Base-by-base conservation (phyloP, 2,797 vertebrate species). In the Phrynocephalus vlangalii region DNA sequence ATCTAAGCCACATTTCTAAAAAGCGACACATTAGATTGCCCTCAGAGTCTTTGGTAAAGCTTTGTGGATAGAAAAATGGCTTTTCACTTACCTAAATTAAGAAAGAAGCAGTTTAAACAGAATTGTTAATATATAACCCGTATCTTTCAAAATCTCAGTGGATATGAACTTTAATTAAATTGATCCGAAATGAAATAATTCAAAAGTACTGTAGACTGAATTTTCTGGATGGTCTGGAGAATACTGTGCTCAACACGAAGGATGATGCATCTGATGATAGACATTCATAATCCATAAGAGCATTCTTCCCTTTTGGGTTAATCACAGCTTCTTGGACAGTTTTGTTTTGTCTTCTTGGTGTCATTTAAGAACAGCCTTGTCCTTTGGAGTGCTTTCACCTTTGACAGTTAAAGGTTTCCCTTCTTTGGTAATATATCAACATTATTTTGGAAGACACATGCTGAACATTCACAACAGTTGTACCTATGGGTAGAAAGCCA, bases 301-400 rank as follows among this genome's bases (percentile, higher is more conserved):
- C 71, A 68, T 70, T 85, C 60, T 68, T n/a, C n/a, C 83, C 79
- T 85, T 8, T 82, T 81, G 83, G 78, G 78, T 88, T 77, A 71
- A 76, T 82, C 20, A 75, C 87, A 76, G 48, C 83, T 85, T 77
- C 83, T 22, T 78, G 56, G 77, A 88, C 81, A 79, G 83, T 82
- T 88, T 88, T 81, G 28, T 88, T 88, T 68, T 82, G 48, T 44
- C 77, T 85, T 80, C 63, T 76, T 28, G 38, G 26, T 88, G 48
- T 85, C 63, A 81, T 50, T 68, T 78, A 70, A 83, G 48, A 84
- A 75, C 18, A 76, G n/a, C 13, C 81, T 76, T 83, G 30, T 72
- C 30, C 33, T 20, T 78, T 88, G 87, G 70, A 52, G 24, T 30
- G 15, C 80, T 79, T 81, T 85, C 68, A 82, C 44, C 72, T 24